These are phyloP conservation scores for Eleutherodactylus coqui DNA, from an alignment of 2,797 vertebrate genomes.

Conservation along the genomic window DNA sequence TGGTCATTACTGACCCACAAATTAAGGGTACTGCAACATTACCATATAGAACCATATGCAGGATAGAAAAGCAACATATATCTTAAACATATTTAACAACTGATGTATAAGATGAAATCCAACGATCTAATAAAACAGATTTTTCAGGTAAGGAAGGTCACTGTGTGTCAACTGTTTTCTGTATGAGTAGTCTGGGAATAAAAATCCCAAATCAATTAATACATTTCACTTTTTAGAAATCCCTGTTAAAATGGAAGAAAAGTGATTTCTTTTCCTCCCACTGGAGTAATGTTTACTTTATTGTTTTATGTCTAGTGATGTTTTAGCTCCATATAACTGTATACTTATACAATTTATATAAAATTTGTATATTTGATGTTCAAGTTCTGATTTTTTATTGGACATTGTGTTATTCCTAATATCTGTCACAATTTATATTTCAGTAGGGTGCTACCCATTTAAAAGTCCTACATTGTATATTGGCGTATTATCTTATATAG, in stretches of 20 bases:
- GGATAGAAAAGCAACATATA: constrained; percentile 64
- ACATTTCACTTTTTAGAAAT: constrained; percentile 75
- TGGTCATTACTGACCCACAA: too few species aligned
- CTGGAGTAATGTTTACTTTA: not conserved
- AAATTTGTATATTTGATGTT: too few species aligned
- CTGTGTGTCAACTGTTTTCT: constrained; percentile 30
- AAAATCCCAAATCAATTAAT: constrained; percentile 72
- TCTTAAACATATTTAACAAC: constrained; percentile 37
- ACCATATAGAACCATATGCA: constrained; percentile 45
- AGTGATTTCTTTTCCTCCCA: constrained; percentile 10
- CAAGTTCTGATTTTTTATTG: too few species aligned
- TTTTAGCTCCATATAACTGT: not conserved
- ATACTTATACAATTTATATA: not conserved
- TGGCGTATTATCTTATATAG: too few species aligned
- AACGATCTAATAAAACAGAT: constrained; percentile 66
- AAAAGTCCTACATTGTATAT: too few species aligned
- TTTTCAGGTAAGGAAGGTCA: constrained; percentile 37
- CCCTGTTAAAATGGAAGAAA: constrained; percentile 67
- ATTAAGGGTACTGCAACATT: too few species aligned
- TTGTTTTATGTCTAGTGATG: not conserved
- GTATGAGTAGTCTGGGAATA: constrained; percentile 53
- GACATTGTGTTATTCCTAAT: too few species aligned
- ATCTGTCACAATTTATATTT: too few species aligned
- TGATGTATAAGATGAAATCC: constrained; percentile 58
- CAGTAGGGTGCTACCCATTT: too few species aligned